phyloP scores from a whole-genome alignment of 2,113 vertebrate genomes.

The Pseudonaja textilis region DNA sequence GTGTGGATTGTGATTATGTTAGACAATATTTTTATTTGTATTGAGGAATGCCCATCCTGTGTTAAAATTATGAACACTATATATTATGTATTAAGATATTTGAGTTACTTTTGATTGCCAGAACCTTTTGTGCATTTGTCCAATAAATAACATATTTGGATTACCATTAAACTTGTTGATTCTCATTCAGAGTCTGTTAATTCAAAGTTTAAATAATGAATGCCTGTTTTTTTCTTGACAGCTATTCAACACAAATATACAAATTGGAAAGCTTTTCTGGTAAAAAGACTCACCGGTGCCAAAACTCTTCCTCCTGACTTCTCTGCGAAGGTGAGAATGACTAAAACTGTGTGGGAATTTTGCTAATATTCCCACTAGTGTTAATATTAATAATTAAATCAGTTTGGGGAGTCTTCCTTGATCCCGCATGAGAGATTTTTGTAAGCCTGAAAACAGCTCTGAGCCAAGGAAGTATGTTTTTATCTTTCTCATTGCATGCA shows the following conservation, averaged over 20 bases:
- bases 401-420: background rate
- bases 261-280: conserved; percentile 98
- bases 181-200: background rate
- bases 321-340: conserved; percentile 83
- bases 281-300: conserved; percentile 98
- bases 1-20: background rate
- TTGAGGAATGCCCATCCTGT: background rate
- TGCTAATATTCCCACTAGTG: background rate
- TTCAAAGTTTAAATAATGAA: conserved; percentile 35
- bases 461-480: background rate
- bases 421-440: background rate
- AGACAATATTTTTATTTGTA: background rate
- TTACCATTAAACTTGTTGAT: background rate
- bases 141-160: background rate
- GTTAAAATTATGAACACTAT: background rate
- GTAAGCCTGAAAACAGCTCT: background rate
- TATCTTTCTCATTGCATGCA: background rate
- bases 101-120: background rate
- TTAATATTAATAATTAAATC: too few species aligned
- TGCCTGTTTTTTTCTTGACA: conserved; percentile 61
- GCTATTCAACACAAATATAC: conserved; percentile 97
- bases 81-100: background rate
- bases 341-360: background rate
- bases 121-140: background rate
- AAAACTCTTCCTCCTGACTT: conserved; percentile 98